Conservation (phyloP, 2,888 invertebrate genomes). For the Disparrhopalites patrizii region DNA sequence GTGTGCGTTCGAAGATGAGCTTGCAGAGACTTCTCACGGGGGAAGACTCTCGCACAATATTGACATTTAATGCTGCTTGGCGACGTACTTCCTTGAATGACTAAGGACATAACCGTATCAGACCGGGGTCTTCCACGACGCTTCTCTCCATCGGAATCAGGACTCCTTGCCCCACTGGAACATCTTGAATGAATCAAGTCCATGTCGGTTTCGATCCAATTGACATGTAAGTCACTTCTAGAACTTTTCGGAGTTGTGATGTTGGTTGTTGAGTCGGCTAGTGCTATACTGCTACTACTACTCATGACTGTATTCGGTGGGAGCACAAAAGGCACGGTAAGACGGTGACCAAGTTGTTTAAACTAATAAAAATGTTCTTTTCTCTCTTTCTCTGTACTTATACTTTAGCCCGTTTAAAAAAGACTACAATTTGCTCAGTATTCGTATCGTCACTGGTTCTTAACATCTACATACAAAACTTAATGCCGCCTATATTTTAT, state of each 20-base stretch:
- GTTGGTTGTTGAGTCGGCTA: constrained; percentile 37
- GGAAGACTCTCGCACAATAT: constrained; percentile 68
- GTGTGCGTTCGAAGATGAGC: constrained; percentile 65
- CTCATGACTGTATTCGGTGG: constrained; percentile 18
- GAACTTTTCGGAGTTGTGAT: background rate
- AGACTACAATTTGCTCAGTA: background rate
- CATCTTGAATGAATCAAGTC: constrained; percentile 41
- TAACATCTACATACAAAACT: too few species aligned
- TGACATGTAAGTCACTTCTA: background rate
- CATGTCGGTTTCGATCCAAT: constrained; percentile 22
- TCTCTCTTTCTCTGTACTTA: constrained; percentile 1
- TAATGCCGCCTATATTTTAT: background rate
- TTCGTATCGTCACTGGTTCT: background rate
- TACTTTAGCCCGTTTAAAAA: background rate
- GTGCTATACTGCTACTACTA: constrained; percentile 30
- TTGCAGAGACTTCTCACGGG: constrained; percentile 69
- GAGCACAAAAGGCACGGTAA: too few species aligned
- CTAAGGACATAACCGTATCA: constrained; percentile 64
- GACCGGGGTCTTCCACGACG: constrained; percentile 67
- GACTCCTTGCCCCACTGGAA: constrained; percentile 44
- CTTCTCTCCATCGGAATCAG: constrained; percentile 50
- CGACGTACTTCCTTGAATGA: constrained; percentile 66
- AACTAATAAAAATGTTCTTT: too few species aligned
- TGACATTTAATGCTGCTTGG: constrained; percentile 67
- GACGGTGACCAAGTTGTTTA: too few species aligned